Evolutionary conservation across 2,888 invertebrate genomes (phyloP).

Genomic region (Rapana venosa): DNA sequence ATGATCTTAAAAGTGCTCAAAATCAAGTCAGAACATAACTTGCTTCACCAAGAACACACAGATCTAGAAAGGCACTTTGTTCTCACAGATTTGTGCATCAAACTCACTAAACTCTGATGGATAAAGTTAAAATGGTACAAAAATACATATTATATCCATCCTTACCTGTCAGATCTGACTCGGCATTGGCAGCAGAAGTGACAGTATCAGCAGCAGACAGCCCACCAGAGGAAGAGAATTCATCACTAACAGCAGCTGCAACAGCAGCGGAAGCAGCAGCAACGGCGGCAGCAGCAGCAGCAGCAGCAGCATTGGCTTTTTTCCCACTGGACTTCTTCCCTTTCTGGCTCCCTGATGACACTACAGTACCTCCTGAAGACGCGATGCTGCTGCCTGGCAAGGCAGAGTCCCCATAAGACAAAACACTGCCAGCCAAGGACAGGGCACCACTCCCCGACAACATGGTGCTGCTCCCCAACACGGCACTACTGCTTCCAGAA

Average conservation of each 20-base stretch:
- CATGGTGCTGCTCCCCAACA: background rate
- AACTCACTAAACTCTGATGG: too few species aligned
- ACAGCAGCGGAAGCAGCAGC: background rate
- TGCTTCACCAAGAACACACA: too few species aligned
- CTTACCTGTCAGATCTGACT: background rate
- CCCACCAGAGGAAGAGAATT: too few species aligned
- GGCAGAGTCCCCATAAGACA: background rate
- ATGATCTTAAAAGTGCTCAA: too few species aligned
- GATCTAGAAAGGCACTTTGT: too few species aligned
- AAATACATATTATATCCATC: background rate
- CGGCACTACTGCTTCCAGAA: background rate
- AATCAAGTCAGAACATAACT: too few species aligned
- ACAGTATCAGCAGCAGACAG: background rate
- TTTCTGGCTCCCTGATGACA: background rate
- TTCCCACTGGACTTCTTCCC: conserved; percentile 4
- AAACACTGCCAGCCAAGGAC: background rate
- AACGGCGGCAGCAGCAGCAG: background rate
- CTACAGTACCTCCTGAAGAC: background rate
- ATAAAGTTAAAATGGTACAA: too few species aligned
- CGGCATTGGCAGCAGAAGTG: background rate
- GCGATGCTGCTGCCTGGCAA: background rate
- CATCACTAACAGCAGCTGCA: background rate
- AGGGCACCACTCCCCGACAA: background rate
- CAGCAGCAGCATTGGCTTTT: too few species aligned
- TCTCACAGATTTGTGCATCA: too few species aligned